These are phyloP conservation scores for Psittacula derbiana DNA, from an alignment of 2,797 vertebrate genomes.

Conservation along the genomic window DNA sequence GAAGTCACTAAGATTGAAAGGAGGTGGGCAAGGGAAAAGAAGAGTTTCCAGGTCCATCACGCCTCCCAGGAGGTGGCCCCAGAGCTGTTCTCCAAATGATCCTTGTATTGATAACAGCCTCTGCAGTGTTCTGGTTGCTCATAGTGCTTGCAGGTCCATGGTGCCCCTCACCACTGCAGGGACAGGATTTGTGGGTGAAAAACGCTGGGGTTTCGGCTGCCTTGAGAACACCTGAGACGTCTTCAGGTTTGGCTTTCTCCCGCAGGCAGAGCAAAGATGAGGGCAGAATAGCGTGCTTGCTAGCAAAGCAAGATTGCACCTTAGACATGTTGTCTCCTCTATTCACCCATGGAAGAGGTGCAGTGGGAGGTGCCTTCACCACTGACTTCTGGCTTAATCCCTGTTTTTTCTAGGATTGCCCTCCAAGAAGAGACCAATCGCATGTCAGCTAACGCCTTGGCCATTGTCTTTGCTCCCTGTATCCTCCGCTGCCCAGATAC, in stretches of 20 bases:
- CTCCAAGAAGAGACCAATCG: constrained; percentile 96
- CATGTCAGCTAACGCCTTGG: constrained; percentile 97
- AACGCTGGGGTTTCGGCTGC: background rate
- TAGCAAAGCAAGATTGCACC: background rate
- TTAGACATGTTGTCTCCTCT: background rate
- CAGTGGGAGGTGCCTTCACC: background rate
- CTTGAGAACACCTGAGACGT: background rate
- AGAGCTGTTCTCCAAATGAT: background rate
- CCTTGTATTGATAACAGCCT: background rate
- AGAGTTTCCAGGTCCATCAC: background rate
- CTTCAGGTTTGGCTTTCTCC: background rate
- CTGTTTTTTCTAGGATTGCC: constrained; percentile 81
- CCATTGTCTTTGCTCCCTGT: constrained; percentile 97
- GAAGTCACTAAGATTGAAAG: accelerated
- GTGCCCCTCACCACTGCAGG: background rate
- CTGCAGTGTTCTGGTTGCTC: background rate
- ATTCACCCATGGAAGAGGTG: background rate
- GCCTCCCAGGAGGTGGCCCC: background rate
- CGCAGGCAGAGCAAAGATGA: background rate
- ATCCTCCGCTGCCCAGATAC: constrained; percentile 96
- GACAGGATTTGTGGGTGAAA: background rate
- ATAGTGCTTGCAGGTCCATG: accelerated
- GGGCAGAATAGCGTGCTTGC: background rate
- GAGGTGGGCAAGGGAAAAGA: background rate
- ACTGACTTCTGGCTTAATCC: background rate